phyloP scores from a whole-genome alignment of 2,797 vertebrate genomes.

The Myotis pilosus region DNA sequence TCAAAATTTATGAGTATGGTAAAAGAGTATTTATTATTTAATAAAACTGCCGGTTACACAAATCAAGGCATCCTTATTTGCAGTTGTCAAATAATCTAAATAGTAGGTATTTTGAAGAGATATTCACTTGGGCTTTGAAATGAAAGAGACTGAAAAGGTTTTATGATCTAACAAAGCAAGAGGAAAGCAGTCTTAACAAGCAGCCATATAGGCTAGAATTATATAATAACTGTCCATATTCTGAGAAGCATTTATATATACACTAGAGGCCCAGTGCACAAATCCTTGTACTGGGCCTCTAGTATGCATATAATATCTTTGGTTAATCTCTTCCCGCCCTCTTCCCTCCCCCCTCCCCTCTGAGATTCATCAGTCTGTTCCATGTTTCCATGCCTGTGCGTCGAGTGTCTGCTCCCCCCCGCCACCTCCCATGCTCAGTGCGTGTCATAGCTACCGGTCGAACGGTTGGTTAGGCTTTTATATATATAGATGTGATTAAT shows the following conservation, averaged over 20 bases:
- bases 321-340: too few relatives aligned
- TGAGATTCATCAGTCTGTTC: too few relatives aligned
- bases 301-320: too few relatives aligned
- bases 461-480: too few relatives aligned
- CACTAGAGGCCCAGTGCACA: too few relatives aligned
- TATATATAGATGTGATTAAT: not conserved
- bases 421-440: too few relatives aligned
- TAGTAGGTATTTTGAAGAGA: conserved; percentile 11
- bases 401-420: too few relatives aligned
- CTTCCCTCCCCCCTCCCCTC: too few relatives aligned
- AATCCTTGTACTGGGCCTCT: too few relatives aligned
- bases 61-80: conserved; percentile 4
- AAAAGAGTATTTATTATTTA: conserved; percentile 15
- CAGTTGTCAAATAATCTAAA: conserved; percentile 40
- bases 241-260: not conserved
- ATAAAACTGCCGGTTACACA: conserved; percentile 31
- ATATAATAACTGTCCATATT: not conserved
- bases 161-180: conserved; percentile 8
- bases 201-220: not conserved
- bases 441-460: too few relatives aligned
- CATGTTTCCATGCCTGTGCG: too few relatives aligned
- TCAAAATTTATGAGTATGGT: not conserved
- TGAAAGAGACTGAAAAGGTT: not conserved
- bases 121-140: conserved; percentile 13
- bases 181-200: not conserved